Percentiles rank a stretch among this genome's conserved stretches.
Evolutionary conservation across 2,797 vertebrate genomes (phyloP).

Genomic region (Merluccius polli): DNA sequence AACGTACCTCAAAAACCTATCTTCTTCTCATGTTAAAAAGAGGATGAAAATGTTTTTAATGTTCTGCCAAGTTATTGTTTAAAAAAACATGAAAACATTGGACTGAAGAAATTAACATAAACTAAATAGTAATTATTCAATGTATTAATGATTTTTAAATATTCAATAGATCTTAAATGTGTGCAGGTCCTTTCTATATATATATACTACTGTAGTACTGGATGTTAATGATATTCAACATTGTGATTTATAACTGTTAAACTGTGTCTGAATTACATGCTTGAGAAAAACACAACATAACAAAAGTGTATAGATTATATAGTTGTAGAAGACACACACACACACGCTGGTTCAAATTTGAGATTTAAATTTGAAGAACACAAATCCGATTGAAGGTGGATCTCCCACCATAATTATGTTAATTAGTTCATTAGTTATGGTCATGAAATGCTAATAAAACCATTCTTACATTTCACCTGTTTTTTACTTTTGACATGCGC

Average conservation of each 20-base stretch:
- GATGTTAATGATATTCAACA: not conserved
- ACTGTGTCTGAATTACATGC: not conserved
- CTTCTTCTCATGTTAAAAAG: too few relatives aligned
- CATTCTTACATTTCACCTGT: not conserved
- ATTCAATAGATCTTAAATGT: not conserved
- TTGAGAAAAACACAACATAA: not conserved
- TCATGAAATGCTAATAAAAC: not conserved
- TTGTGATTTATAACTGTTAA: not conserved
- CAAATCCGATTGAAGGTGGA: too few relatives aligned
- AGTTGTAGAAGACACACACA: not conserved
- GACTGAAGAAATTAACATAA: not conserved
- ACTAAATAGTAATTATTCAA: not conserved
- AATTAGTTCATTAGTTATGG: not conserved
- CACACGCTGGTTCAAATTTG: too few relatives aligned
- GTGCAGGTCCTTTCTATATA: not conserved
- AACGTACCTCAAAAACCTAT: conserved; percentile 11
- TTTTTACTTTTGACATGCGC: not conserved
- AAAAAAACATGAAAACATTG: not conserved
- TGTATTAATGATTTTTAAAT: not conserved
- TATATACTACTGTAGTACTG: too few relatives aligned
- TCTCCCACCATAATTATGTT: not conserved
- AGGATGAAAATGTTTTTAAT: too few relatives aligned
- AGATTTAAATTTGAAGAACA: too few relatives aligned
- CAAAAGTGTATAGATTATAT: not conserved
- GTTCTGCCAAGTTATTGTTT: not conserved